Evolutionary conservation across 2,797 vertebrate species (phyloP), one percentile per base, ranked within the genome.

Genomic region (Syndactyla subalaris): DNA sequence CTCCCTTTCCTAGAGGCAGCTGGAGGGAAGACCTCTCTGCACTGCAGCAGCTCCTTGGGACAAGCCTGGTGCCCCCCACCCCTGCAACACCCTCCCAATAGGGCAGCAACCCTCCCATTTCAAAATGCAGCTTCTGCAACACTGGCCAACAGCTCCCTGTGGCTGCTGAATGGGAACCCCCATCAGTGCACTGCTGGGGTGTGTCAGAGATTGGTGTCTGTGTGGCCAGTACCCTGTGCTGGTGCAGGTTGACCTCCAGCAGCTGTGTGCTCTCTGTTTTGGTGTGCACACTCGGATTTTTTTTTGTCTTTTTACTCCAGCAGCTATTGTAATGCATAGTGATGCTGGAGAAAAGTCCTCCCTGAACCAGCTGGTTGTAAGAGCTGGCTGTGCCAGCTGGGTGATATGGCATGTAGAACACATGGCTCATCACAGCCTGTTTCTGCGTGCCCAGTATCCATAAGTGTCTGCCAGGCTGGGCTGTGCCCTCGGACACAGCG

Each of bases 261-360:
- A 84, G 51, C 34, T 29, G 27, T 29, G 5, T 3, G 9, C 78
- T 51, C 32, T 9, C 36, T 67, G 32, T 12, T 68, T 4, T 41
- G 5, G 8, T 46, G 19, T 34, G 29, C 24, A 9, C 6, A 1
- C 26, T 72, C 65, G 11, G 6, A 27, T 7, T 6, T 0, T 3
- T 48, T 3, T 49, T 58, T 6, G 4, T 57, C 22, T 29, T 85
- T 80, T 51, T 30, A 20, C 38, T 63, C 21, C 3, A 77, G 38
- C 48, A 73, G 36, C 13, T 93, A 3, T 63, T 41, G 7, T 8
- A 45, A 22, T 18, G 54, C 10, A 6, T 5, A 22, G 46, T 10
- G 29, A 30, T 66, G 55, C 51, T 48, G 55, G 59, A 73, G 51
- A 36, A 66, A 66, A 81, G 52, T 24, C 43, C 70, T 65, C 32